Percentiles rank a stretch among this genome's conserved stretches.
These are phyloP conservation scores for Sebastes umbrosus DNA, from an alignment of 2,797 vertebrate genomes.

Conservation along the genomic window DNA sequence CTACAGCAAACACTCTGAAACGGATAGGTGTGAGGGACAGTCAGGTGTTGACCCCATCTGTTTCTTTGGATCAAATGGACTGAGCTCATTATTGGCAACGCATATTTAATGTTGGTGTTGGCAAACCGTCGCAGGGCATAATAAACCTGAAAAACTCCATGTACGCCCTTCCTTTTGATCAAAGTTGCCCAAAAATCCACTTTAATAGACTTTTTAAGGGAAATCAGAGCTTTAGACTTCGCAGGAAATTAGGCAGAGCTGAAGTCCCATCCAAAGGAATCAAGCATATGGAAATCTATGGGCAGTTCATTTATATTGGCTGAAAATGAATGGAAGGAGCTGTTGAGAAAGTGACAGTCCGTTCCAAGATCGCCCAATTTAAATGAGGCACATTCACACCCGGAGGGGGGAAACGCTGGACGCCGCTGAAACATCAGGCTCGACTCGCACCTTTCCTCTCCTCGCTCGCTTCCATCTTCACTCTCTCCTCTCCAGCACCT, in stretches of 20 bases:
- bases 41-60: slow-evolving; percentile 66
- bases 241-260: slow-evolving; percentile 65
- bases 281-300: slow-evolving; percentile 73
- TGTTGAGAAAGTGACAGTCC: slow-evolving; percentile 57
- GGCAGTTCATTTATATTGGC: slow-evolving; percentile 72
- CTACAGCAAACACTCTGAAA: slow-evolving; percentile 43
- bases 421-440: slow-evolving; percentile 24
- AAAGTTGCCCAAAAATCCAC: slow-evolving; percentile 60
- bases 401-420: slow-evolving; percentile 47
- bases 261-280: slow-evolving; percentile 64
- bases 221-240: slow-evolving; percentile 65
- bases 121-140: slow-evolving; percentile 52
- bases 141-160: slow-evolving; percentile 63
- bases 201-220: slow-evolving; percentile 68
- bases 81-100: slow-evolving; percentile 73
- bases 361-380: slow-evolving; percentile 64
- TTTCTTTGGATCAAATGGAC: slow-evolving; percentile 53
- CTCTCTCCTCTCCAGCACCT: neutral
- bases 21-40: slow-evolving; percentile 51
- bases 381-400: slow-evolving; percentile 66
- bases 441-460: slow-evolving; percentile 26
- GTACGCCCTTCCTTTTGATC: slow-evolving; percentile 65
- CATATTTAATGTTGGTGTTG: slow-evolving; percentile 65
- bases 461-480: neutral
- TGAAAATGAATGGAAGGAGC: slow-evolving; percentile 64